Evolutionary conservation across 2,888 invertebrate genomes (phyloP).

Genomic region (Drosophila kuntzei): DNA sequence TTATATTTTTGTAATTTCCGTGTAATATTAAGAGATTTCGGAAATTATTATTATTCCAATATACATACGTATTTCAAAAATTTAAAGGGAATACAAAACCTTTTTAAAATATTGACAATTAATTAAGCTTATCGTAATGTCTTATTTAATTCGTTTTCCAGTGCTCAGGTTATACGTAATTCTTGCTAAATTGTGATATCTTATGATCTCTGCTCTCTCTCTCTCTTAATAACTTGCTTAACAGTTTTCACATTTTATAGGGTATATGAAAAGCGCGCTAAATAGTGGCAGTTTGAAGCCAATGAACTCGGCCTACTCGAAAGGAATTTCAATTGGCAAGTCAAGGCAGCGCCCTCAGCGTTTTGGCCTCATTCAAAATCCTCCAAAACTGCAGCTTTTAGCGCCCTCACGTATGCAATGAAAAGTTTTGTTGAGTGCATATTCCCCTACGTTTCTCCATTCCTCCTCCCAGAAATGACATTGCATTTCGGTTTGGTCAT

Average conservation of each 20-base stretch:
- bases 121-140: not conserved
- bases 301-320: constrained; percentile 44
- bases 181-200: not conserved
- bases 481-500: constrained; percentile 18
- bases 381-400: constrained; percentile 10
- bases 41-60: not conserved
- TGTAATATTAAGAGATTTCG: no score
- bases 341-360: not conserved
- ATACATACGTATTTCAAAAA: not conserved
- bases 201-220: not conserved
- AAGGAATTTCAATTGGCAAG: constrained; percentile 15
- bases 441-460: not conserved
- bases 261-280: not conserved
- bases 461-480: constrained; percentile 3
- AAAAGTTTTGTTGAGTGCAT: constrained; percentile 23
- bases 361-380: constrained; percentile 14
- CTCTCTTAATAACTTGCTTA: not conserved
- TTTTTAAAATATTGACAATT: not conserved
- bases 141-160: not conserved
- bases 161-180: not conserved
- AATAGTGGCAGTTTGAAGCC: constrained; percentile 24
- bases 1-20: no score
- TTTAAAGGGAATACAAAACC: not conserved
- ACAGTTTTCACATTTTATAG: not conserved
- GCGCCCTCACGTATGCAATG: constrained; percentile 13